Base-by-base conservation (phyloP, 2,888 invertebrate species). In the Hololepta plana region DNA sequence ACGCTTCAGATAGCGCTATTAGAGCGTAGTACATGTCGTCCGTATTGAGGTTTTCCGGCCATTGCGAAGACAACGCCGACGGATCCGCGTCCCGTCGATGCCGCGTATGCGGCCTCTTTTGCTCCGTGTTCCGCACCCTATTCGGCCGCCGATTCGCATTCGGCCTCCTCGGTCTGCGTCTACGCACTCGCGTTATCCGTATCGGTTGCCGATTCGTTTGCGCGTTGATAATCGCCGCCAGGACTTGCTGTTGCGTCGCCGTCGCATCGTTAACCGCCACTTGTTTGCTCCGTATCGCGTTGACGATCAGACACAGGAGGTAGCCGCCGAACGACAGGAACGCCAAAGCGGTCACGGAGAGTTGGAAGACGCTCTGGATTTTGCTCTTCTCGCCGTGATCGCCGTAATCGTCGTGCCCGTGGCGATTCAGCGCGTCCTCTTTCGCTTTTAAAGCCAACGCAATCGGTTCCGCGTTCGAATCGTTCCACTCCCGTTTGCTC, bases 301-400 rank as follows among this genome's bases (percentile, higher is more conserved):
- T 72, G 13, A 80, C 72, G 26, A 82, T 70, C 23, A 84, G 55
- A 39, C 80, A 79, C 2, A 84, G 47, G 11, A 85, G 53, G 44
- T 85, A 85, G 2, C 82, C 84, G 1, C 81, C 84, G 41, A 85
- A 85, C 0, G 84, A 84, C 4, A 84, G 52, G 52, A 84, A 84
- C 0, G 84, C 73, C 27, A 84, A 51, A 0, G 79, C 69, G 0
- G 82, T 81, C 6, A 84, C 63, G 1, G 81, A 73, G 37, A 76
- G 60, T 34, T 81, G 74, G 42, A 84, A 82, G 26, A 82, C 64
- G 23, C 72, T 72, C 36, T 73, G 72, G 24, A 81, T 34, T 11
- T 40, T 39, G 19, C 50, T 49, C 24, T 45, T 47, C 3, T 66
- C 60, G 21, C 59, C 41, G 7, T 39, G 26, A 16, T 41, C 35